Base-by-base conservation (phyloP, 2,888 invertebrate species). In the Phanerotoma sp. region DNA sequence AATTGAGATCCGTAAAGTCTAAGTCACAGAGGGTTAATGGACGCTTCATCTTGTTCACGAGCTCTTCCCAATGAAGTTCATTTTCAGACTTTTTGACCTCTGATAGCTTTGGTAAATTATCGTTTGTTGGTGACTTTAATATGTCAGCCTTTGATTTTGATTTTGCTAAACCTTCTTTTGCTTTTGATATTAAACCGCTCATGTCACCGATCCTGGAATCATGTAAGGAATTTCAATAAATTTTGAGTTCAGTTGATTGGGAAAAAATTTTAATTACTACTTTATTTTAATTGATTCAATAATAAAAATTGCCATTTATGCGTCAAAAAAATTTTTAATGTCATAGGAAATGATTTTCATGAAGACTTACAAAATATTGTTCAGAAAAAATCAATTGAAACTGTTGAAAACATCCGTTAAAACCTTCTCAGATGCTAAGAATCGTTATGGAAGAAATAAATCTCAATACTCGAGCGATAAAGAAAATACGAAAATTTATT, bases 1-100 rank as follows among this genome's bases (percentile, higher is more conserved):
- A 86, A 47, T 85, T 86, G 50, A 99, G 82, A 78, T 98, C 97
- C 10, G 94, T 94, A 78, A 99, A 99, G 78, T 99, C 98, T 70
- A 98, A 83, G 78, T 98, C 97, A 75, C 96, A 95, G 44, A 95
- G 83, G 62, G 91, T 86, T 73, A 93, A 80, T 59, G 89, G 87
- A 60, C 92, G 81, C 57, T 86, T 83, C 65, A 91, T 81, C 61
- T 86, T 87, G 33, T 87, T 86, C 47, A 89, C 87, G 58, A 97
- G 78, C 71, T 93, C 92, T 71, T 97, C 96, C 97, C 98, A 98
- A 70, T 96, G 93, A 3, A 96, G 78, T 70, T 97, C 96, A 70
- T 92, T 93, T 78, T 96, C 96, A 0, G 93, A 90, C 72, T 94
- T 91, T 77, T 93, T 93, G 28, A 85, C 81, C 73, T 91, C 90